A percentile compares a stretch with the other conserved stretches of the same genome.
phyloP scores from a whole-genome alignment of 2,797 vertebrate genomes.

The Crenuchus spilurus region DNA sequence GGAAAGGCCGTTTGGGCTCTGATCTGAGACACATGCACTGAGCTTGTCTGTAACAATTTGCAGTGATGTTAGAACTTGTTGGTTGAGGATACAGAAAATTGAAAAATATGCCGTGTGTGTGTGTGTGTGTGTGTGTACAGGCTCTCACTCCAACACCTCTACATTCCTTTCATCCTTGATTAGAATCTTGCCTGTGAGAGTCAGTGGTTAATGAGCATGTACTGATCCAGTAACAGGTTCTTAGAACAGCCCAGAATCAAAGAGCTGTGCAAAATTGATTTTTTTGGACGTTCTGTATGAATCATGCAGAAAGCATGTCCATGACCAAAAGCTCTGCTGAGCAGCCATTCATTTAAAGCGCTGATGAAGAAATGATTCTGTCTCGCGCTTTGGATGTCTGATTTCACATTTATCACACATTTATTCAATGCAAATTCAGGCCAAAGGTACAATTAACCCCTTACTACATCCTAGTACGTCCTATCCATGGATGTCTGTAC shows the following conservation, averaged over 20 bases:
- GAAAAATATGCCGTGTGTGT: not conserved
- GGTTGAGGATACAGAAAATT: not conserved
- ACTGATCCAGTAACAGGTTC: constrained; percentile 55
- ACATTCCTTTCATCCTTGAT: constrained; percentile 40
- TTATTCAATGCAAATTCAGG: not conserved
- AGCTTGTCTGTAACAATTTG: no score
- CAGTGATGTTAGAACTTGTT: constrained; percentile 7
- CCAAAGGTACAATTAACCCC: no score
- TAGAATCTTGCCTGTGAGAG: constrained; percentile 13
- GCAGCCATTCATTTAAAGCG: constrained; percentile 3
- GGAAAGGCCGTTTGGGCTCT: no score
- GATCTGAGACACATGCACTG: no score
- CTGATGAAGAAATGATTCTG: constrained; percentile 13
- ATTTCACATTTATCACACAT: not conserved
- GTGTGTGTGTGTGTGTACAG: constrained; percentile 23
- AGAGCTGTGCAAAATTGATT: constrained; percentile 27
- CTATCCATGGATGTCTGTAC: no score
- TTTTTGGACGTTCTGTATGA: constrained; percentile 26
- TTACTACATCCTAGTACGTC: no score
- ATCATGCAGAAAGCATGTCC: not conserved
- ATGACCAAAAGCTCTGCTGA: constrained; percentile 2
- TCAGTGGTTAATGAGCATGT: constrained; percentile 43
- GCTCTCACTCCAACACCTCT: not conserved
- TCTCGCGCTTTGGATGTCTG: constrained; percentile 24
- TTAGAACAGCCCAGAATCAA: constrained; percentile 32